Percentiles rank a stretch among this genome's conserved stretches.
These are phyloP conservation scores for Spheniscus mendiculus DNA, from an alignment of 2,113 vertebrate species.

Conservation along the genomic window DNA sequence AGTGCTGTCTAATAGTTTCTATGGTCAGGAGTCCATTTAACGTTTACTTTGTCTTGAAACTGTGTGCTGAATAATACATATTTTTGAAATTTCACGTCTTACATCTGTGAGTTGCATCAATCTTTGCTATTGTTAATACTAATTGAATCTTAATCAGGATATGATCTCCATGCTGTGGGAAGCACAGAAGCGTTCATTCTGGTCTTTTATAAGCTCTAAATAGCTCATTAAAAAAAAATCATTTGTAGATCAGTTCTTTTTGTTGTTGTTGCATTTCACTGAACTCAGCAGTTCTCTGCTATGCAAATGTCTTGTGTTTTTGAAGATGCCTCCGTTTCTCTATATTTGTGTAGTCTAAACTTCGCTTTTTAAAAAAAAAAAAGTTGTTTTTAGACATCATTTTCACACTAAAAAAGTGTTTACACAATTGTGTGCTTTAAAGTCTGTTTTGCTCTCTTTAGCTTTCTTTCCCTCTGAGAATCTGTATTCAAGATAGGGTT, in stretches of 20 bases:
- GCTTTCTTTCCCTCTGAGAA: background rate
- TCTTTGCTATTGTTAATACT: background rate
- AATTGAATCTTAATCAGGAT: background rate
- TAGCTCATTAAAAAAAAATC: background rate
- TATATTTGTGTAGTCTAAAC: background rate
- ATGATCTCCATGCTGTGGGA: background rate
- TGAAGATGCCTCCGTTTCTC: background rate
- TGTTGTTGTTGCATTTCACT: background rate
- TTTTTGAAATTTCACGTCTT: background rate
- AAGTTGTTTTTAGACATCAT: background rate
- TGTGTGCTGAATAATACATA: background rate
- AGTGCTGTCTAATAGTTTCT: background rate
- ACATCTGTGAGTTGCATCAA: background rate
- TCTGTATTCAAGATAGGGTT: fast-evolving
- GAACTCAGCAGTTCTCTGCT: background rate
- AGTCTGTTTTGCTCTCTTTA: background rate
- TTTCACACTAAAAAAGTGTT: background rate
- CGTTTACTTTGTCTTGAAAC: background rate
- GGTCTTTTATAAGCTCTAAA: background rate
- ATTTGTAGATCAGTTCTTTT: background rate
- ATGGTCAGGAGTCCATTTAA: background rate
- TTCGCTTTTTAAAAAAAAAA: background rate
- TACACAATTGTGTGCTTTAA: background rate
- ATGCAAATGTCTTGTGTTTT: background rate
- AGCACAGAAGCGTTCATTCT: background rate